Base-by-base conservation (phyloP, 2,113 vertebrate genomes). In the Phainopepla nitens region DNA sequence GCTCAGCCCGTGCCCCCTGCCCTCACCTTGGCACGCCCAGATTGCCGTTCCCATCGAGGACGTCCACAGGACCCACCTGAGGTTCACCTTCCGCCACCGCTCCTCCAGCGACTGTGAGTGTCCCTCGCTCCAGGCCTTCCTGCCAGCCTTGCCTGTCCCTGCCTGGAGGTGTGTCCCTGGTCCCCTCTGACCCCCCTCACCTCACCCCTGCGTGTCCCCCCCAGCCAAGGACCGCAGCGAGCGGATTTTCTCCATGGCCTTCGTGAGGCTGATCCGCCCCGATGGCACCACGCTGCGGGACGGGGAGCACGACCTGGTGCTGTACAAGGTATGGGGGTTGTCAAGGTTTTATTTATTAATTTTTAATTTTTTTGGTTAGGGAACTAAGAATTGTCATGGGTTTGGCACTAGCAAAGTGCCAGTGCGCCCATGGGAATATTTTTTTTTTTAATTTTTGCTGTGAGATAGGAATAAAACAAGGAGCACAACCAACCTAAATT, bases 1-100 rank as follows among this genome's bases (percentile, higher is more conserved):
- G 1, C 66, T 36, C 53, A 41, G 44, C 61, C 57, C 7, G 0
- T 0, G 6, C 11, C 54, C 36, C 41, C 82, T 36, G 35, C 42
- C 39, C 61, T 92, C 70, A 82, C 0, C 14, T 2, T 2, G 57
- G 29, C 44, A 4, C 47, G 31, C 73, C 13, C 58, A 99, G 99
- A 98, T 99, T 11, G 99, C 99, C 2, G 99, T 99, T 53, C 99
- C 99, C 28, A 99, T 99, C 3, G 99, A 99, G 95, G 99, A 99
- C 0, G 99, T 99, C n/a, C 99, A 99, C 97, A 98, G 98, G 82
- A 99, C 99, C 79, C 99, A 99, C 97, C 97, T 99, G 41, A 98
- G 99, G 8, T 99, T 99, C 93, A 99, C 99, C 65, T 99, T 99
- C 93, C 98, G 99, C 36, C 99, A 99, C 68, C 98, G 99, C 51